Evolutionary conservation across 2,113 vertebrate species (phyloP), one percentile per base, ranked within the genome.

Genomic region (Dipodomys merriami): DNA sequence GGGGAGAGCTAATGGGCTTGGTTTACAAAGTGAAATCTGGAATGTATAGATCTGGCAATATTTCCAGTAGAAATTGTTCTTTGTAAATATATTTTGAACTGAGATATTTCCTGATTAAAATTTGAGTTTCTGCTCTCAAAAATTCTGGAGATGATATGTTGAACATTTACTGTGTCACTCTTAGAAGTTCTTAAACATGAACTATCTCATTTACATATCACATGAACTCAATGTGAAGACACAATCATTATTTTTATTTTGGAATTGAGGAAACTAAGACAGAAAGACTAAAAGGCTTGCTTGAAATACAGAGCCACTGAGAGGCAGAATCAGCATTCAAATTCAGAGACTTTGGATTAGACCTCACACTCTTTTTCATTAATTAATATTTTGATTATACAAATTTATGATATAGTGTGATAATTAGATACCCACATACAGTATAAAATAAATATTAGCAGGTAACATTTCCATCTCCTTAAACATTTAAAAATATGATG

Each of bases 141-240:
- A 83, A 10, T 53, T 91, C 23, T 67, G n/a, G 46, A 67, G 16
- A 57, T 57, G 68, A 68, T 77, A 29, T 83, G 16, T 39, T 49
- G 9, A n/a, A 82, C 6, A 64, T 73, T 72, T 76, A 62, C 65
- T 91, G 74, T 83, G 60, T 6, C 67, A 67, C 3, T 12, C 27
- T 77, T 83, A 10, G 53, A 68, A 83, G 18, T 7, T 25, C 30
- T 67, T 46, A 67, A 83, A 72, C n/a, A 65, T 39, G 30, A 76
- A 65, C n/a, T 67, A 78, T 49, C 30, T 78, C 39, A 90, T 81
- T 72, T 90, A 89, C 83, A 78, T 4, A 7, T 90, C n/a, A 74
- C 29, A 64, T 12, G 33, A 49, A 6, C 39, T 79, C 53, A 49
- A 46, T 80, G 22, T 86, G 27, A 94, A 79, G n/a, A 74, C 39